Percentiles rank a stretch among this genome's conserved stretches.
phyloP scores from a whole-genome alignment of 2,797 vertebrate species.

The Heterohyrax brucei region DNA sequence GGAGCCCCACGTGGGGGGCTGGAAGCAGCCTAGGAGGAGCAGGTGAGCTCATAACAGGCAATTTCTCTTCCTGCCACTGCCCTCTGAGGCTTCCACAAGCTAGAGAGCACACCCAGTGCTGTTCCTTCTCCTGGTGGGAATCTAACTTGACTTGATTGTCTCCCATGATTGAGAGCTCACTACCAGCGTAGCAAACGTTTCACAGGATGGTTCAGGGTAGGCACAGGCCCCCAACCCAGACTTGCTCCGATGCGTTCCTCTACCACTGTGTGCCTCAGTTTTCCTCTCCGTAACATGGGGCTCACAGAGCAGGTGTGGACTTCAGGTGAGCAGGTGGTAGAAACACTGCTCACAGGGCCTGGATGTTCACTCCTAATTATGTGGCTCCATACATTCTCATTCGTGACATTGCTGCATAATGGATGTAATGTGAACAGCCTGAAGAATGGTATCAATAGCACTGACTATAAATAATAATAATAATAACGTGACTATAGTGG shows the following conservation, averaged over 20 bases:
- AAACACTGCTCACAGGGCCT: neutral
- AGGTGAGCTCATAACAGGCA: neutral
- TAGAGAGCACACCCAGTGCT: neutral
- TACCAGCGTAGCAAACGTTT: neutral
- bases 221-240: neutral
- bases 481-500: neutral
- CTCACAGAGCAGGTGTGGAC: neutral
- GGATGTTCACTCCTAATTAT: neutral
- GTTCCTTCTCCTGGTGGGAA: neutral
- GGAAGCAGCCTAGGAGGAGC: neutral
- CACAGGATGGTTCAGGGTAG: neutral
- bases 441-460: no score
- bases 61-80: neutral
- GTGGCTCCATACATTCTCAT: neutral
- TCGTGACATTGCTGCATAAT: accelerated
- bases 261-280: neutral
- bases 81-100: neutral
- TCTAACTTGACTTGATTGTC: neutral
- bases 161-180: neutral
- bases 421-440: neutral
- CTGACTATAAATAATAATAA: no score
- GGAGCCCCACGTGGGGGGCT: neutral
- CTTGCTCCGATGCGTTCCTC: neutral
- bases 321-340: neutral
- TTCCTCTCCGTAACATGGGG: neutral